phyloP scores from a whole-genome alignment of 2,113 vertebrate species.

The Seriola dumerili region DNA sequence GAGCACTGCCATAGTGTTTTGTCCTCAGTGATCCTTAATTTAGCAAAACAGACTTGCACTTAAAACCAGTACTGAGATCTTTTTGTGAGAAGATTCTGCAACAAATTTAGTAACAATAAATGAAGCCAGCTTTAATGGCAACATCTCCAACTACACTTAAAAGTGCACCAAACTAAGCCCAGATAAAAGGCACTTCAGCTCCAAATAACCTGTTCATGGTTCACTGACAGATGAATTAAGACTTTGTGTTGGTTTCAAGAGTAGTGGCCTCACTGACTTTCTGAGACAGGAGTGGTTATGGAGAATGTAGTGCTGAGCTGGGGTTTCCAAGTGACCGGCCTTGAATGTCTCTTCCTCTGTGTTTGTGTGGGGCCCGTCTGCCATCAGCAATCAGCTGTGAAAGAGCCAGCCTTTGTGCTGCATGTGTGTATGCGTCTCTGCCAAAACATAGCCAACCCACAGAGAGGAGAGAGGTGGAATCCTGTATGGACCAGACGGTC shows the following conservation, averaged over 20 bases:
- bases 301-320: conserved; percentile 40
- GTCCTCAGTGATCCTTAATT: background rate
- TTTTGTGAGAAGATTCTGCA: background rate
- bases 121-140: background rate
- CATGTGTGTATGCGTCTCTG: conserved; percentile 3
- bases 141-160: background rate
- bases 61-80: background rate
- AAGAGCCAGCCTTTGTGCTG: conserved; percentile 41
- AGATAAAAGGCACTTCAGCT: background rate
- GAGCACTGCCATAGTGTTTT: background rate
- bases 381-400: conserved; percentile 54
- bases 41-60: background rate
- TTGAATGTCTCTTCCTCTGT: conserved; percentile 39
- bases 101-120: background rate
- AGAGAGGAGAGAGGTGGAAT: conserved; percentile 40
- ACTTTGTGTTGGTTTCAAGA: conserved; percentile 16
- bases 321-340: conserved; percentile 60
- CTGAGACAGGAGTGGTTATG: conserved; percentile 8
- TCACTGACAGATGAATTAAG: conserved; percentile 22
- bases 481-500: conserved; percentile 67
- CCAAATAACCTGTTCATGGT: conserved; percentile 9
- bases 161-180: background rate
- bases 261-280: conserved; percentile 27
- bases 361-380: conserved; percentile 39
- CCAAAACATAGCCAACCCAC: conserved; percentile 53